phyloP scores from a whole-genome alignment of 2,888 invertebrate species.

The Callinectes sapidus region DNA sequence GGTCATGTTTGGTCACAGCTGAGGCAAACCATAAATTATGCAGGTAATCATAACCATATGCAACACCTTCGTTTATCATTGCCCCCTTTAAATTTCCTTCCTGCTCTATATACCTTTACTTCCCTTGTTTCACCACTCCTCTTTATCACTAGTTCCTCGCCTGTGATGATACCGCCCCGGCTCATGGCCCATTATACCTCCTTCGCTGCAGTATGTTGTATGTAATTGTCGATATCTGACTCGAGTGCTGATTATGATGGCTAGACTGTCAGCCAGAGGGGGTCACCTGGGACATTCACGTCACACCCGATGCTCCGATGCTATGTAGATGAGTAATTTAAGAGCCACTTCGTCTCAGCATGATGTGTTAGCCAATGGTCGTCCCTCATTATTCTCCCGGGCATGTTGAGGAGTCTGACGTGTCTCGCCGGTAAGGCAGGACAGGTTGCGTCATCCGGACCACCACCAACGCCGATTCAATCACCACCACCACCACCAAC shows the following conservation, averaged over 20 bases:
- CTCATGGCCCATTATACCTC: not conserved
- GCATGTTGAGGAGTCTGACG: not conserved
- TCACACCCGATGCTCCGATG: not conserved
- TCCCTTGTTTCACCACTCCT: not conserved
- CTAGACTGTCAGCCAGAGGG: not conserved
- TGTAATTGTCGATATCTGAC: not conserved
- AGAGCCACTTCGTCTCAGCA: not conserved
- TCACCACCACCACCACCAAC: not conserved
- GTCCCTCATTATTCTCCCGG: constrained; percentile 3
- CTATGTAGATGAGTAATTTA: not conserved
- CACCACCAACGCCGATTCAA: not conserved
- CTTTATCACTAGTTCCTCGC: not conserved
- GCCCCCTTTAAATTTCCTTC: not conserved
- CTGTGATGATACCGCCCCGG: not conserved
- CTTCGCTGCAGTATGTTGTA: not conserved
- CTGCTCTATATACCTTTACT: not conserved
- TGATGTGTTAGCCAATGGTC: not conserved
- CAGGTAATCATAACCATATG: not conserved
- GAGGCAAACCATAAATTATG: too few relatives aligned
- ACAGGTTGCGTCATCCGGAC: not conserved
- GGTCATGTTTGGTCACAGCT: not conserved
- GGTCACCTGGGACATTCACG: not conserved
- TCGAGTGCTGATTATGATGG: not conserved
- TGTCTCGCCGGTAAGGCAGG: not conserved
- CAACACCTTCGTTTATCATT: not conserved